Base-by-base conservation (phyloP, 2,888 invertebrate species). In the Caenorhabditis sulstoni region DNA sequence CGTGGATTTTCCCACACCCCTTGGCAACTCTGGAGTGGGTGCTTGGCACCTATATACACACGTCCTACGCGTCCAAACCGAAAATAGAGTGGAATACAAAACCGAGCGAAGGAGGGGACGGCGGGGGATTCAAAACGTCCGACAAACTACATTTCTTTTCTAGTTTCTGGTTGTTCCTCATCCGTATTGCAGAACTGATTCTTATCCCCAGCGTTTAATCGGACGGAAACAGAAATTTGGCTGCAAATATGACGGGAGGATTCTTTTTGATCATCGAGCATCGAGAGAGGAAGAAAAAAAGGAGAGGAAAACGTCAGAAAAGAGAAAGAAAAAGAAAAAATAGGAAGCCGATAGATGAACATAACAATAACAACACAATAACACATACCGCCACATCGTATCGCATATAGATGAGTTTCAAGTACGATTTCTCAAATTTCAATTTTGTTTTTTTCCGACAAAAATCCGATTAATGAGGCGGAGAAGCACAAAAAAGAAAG, bases 331-430 rank as follows among this genome's bases (percentile, higher is more conserved):
- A 50, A 53, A 70, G 29, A 29, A 29, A 3, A 29, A 29, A 29
- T 29, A 58, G 22, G 35, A 29, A 67, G 44, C 45, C 49, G 50
- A 52, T 29, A 55, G 45, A 61, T 41, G 58, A 62, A 16, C 57
- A 67, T 68, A 61, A 68, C 68, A 68, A 68, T 68, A 68, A 68
- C 68, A 68, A 39, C 67, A 67, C 55, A 67, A 67, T 57, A 67
- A 49, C 49, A 45, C 44, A 35, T 45, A 53, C n/a, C 29, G 29
- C 29, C 29, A 29, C 29, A 29, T 29, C 29, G 7, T 29, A 29
- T 7, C 29, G 29, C 3, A 29, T 29, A 29, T 29, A 29, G 7
- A 29, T 29, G 29, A 29, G 29, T 29, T 29, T 3, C 29, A 29
- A 3, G 29, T 29, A 5, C 29, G 7, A 3, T 7, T 29, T 29